A percentile compares a stretch with the other conserved stretches of the same genome.
Evolutionary conservation across 2,113 vertebrate species (phyloP).

Genomic region (Sylvia atricapilla): DNA sequence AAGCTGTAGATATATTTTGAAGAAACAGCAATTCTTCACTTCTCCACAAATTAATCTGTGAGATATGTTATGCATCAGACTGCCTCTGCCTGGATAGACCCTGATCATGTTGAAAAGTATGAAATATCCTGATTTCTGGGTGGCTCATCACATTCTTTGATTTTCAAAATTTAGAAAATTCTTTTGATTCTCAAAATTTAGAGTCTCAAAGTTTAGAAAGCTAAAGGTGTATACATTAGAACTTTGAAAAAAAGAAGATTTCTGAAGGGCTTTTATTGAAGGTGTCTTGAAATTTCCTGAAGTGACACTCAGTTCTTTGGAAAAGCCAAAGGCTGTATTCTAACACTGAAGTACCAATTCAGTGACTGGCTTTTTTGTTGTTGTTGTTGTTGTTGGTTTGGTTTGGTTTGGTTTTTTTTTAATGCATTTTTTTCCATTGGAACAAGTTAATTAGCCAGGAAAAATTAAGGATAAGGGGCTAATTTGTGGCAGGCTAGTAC

Average conservation of each 20-base stretch:
- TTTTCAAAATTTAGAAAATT: neutral
- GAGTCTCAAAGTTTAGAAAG: neutral
- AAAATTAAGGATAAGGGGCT: neutral
- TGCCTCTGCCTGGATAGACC: neutral
- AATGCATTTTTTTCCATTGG: neutral
- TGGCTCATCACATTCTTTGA: neutral
- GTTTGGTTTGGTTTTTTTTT: no score
- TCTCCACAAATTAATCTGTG: neutral
- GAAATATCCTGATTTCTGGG: neutral
- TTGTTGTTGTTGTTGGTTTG: no score
- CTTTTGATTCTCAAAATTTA: neutral
- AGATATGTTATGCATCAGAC: neutral
- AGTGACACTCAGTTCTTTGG: neutral
- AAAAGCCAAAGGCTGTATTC: neutral
- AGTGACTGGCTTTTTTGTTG: neutral
- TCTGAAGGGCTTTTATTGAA: neutral
- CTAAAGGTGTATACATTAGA: neutral
- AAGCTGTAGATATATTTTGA: neutral
- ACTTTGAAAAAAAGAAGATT: neutral
- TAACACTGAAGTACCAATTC: neutral
- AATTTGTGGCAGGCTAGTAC: neutral
- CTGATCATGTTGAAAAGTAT: neutral
- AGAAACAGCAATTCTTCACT: neutral
- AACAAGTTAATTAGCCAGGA: neutral
- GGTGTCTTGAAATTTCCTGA: neutral